A percentile compares a stretch with the other conserved stretches of the same genome.
phyloP scores from a whole-genome alignment of 2,797 vertebrate species.

The Geotrypetes seraphini region DNA sequence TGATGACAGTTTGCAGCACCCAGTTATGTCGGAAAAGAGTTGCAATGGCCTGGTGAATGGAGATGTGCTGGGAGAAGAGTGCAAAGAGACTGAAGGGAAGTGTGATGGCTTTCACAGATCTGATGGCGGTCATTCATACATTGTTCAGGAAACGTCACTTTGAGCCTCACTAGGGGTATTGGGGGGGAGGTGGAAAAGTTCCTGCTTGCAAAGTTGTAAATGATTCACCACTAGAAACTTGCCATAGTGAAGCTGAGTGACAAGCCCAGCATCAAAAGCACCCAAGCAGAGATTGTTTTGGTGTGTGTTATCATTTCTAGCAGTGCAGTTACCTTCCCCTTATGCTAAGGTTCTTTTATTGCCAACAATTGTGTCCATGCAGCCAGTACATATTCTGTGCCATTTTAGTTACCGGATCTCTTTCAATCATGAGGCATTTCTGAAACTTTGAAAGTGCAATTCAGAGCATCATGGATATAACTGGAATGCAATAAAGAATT shows the following conservation, averaged over 20 bases:
- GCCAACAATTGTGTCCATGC: too few relatives aligned
- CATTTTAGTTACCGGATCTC: too few relatives aligned
- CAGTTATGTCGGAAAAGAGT: slow-evolving; percentile 25
- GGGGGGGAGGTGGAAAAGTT: rapidly evolving
- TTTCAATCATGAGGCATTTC: too few relatives aligned
- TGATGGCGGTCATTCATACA: slow-evolving; percentile 5
- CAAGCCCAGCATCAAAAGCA: neutral
- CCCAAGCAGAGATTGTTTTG: neutral
- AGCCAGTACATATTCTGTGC: too few relatives aligned
- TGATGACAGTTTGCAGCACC: rapidly evolving
- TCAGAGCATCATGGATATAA: too few relatives aligned
- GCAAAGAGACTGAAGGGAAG: neutral
- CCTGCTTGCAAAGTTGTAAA: rapidly evolving
- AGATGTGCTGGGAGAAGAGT: neutral
- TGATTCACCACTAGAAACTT: too few relatives aligned
- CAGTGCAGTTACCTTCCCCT: too few relatives aligned
- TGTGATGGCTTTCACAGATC: slow-evolving; percentile 6
- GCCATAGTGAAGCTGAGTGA: neutral
- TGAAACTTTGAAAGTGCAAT: too few relatives aligned
- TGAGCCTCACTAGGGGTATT: slow-evolving; percentile 1
- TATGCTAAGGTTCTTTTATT: too few relatives aligned
- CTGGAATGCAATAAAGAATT: too few relatives aligned
- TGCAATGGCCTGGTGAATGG: slow-evolving; percentile 27
- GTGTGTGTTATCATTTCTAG: rapidly evolving
- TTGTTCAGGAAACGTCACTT: slow-evolving; percentile 51